Percentiles rank a stretch among this genome's conserved stretches.
These are phyloP conservation scores for Pycnonotus jocosus DNA, from an alignment of 2,113 vertebrate genomes.

Conservation along the genomic window DNA sequence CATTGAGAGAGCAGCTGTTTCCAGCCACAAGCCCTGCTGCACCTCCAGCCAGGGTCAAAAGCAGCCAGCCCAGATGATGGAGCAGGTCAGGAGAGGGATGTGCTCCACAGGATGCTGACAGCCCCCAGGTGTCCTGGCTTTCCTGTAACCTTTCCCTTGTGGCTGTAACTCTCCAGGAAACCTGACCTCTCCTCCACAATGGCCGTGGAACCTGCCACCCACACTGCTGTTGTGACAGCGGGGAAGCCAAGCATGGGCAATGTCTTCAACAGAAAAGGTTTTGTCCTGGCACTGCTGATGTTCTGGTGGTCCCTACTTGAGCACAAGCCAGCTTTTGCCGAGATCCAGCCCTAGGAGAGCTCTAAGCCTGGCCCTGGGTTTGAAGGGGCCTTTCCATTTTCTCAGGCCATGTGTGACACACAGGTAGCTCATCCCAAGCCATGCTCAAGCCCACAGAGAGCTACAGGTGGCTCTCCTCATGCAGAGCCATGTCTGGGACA, in stretches of 20 bases:
- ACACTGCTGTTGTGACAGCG: fast-evolving
- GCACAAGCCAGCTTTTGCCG: background rate
- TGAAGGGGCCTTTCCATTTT: background rate
- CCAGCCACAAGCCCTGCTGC: background rate
- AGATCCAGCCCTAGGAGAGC: background rate
- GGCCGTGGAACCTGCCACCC: fast-evolving
- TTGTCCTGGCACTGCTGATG: background rate
- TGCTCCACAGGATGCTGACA: background rate
- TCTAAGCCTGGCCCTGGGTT: background rate
- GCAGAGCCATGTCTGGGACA: background rate
- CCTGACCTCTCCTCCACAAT: background rate
- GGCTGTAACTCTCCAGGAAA: background rate
- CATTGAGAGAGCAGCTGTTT: background rate
- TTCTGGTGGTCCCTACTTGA: background rate
- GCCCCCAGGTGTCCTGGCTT: background rate
- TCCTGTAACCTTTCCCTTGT: background rate
- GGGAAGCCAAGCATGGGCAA: fast-evolving
- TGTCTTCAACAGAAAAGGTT: background rate
- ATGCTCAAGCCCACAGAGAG: background rate
- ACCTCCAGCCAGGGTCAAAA: fast-evolving
- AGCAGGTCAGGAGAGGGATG: background rate
- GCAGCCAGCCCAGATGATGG: fast-evolving
- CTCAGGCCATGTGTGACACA: background rate
- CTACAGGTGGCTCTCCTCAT: background rate
- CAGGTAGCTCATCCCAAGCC: background rate